Base-by-base conservation (phyloP, 2,888 invertebrate genomes). In the Galerucella calmariensis region DNA sequence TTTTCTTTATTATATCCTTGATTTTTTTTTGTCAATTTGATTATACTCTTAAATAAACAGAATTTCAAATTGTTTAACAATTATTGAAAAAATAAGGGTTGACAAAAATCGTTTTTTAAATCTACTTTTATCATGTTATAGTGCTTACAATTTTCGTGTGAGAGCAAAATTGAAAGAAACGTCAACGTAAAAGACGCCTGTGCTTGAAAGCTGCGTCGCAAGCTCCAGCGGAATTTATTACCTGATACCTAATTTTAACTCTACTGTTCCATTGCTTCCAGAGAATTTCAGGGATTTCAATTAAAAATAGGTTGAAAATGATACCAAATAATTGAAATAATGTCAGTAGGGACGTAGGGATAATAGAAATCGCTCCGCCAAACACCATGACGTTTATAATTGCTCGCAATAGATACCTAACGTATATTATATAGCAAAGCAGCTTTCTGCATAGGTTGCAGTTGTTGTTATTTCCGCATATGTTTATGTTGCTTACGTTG, bases 381-480 rank as follows among this genome's bases (percentile, higher is more conserved):
- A 51, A 51, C 51, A 51, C 2, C n/a, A 51, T 51, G 12, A n/a
- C 14, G n/a, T 51, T 51, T n/a, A n/a, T 51, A 51, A 51, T 51
- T 51, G n/a, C n/a, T 51, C 51, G 51, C 1, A n/a, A 51, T 51
- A 51, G n/a, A 51, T 51, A 51, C n/a, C 14, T 51, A 51, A 51
- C 14, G 5, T 12, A 51, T 11, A 51, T 51, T 12, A 51, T 11
- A 51, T 51, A 51, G n/a, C 14, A 51, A 51, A 51, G 56, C 56
- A 20, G 56, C 16, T 56, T 56, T 56, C 20, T 56, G 56, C 16
- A 56, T 56, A 20, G 2, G 56, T 56, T 56, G 56, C 56, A 56
- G 56, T 56, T 56, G 56, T 56, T 56, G 56, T 56, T 56, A 56
- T 56, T 56, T 56, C 56, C 56, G 56, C 20, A 56, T 56, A 20